Evolutionary conservation across 2,888 invertebrate genomes (phyloP).

Genomic region (Sphaerophoria rueppellii): DNA sequence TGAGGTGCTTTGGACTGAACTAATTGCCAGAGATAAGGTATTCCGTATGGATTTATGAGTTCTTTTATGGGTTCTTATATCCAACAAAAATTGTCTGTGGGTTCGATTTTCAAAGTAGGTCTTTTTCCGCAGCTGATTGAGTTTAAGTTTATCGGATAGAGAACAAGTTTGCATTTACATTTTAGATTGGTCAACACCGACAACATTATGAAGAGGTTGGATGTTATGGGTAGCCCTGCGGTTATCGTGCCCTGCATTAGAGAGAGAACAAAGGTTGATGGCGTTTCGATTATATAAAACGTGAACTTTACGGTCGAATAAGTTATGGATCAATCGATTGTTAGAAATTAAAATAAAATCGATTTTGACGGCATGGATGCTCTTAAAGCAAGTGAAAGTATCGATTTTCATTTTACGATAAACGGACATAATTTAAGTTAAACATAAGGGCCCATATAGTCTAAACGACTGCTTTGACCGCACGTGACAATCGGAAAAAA

Average conservation of each 20-base stretch:
- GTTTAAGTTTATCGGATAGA: constrained; percentile 47
- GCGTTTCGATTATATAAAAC: neutral
- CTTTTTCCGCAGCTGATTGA: constrained; percentile 43
- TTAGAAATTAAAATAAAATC: no score
- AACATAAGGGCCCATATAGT: no score
- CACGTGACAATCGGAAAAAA: no score
- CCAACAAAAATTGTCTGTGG: constrained; percentile 27
- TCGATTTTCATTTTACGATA: no score
- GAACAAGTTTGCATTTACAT: constrained; percentile 49
- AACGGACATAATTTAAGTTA: no score
- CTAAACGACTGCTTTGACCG: no score
- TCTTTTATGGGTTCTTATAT: neutral
- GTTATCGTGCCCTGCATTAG: neutral
- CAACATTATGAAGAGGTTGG: neutral
- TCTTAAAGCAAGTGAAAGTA: no score
- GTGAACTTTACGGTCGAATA: neutral
- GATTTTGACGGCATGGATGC: no score
- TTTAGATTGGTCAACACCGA: constrained; percentile 31
- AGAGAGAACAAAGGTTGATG: neutral
- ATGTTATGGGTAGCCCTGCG: neutral
- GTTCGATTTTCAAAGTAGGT: constrained; percentile 53
- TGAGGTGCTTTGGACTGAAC: constrained; percentile 4
- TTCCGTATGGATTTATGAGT: constrained; percentile 7
- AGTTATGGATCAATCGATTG: neutral
- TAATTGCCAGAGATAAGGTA: constrained; percentile 65